Evolutionary conservation across 2,888 invertebrate genomes (phyloP).

Genomic region (Anthophora plumipes): DNA sequence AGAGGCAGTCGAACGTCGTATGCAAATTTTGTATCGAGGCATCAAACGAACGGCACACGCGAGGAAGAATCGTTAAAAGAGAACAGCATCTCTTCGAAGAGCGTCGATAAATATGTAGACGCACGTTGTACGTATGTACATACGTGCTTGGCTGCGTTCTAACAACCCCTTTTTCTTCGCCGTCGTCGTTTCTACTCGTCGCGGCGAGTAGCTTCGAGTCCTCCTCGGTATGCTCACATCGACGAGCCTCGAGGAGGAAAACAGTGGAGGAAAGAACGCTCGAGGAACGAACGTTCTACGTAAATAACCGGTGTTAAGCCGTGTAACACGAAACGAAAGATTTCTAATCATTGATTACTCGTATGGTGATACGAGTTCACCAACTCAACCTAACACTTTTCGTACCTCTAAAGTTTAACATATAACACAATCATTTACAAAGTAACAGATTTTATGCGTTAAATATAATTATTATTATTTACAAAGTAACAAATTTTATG

Average conservation of each 20-base stretch:
- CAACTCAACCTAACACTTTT: too few relatives aligned
- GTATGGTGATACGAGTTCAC: too few relatives aligned
- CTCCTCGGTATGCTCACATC: not conserved
- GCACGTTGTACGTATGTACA: not conserved
- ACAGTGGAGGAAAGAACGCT: not conserved
- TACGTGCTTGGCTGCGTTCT: conserved; percentile 19
- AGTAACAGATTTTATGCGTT: too few relatives aligned
- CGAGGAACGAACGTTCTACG: too few relatives aligned
- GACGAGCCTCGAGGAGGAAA: not conserved
- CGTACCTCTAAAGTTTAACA: too few relatives aligned
- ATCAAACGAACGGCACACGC: conserved; percentile 50
- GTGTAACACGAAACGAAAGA: too few relatives aligned
- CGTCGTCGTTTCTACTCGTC: conserved; percentile 1
- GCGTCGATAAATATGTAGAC: conserved; percentile 33
- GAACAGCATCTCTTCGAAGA: conserved; percentile 5
- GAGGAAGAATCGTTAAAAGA: conserved; percentile 1
- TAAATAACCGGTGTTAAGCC: too few relatives aligned
- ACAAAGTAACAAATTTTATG: too few relatives aligned
- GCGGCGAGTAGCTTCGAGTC: conserved; percentile 1
- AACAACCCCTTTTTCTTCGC: conserved; percentile 19
- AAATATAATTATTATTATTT: too few relatives aligned
- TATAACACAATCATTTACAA: too few relatives aligned
- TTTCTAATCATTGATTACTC: too few relatives aligned
- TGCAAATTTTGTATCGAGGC: conserved; percentile 58
- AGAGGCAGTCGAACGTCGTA: conserved; percentile 30